Evolutionary conservation across 2,113 vertebrate genomes (phyloP).

Genomic region (Dasyornis broadbenti): DNA sequence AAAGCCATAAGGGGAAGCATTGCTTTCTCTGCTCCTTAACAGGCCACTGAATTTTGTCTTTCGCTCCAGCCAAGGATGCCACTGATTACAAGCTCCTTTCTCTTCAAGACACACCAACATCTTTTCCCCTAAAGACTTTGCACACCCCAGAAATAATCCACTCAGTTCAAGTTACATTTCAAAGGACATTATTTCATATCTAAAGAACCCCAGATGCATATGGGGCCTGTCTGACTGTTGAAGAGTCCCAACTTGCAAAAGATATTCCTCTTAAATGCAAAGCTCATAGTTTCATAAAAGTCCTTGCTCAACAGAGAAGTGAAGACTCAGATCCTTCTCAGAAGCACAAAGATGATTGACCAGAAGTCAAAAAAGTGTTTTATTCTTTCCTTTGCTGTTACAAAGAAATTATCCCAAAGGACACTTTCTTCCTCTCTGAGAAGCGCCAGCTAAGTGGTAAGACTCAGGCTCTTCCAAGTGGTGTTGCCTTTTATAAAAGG

Average conservation of each 20-base stretch:
- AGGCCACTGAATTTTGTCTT: background rate
- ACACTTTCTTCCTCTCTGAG: background rate
- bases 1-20: background rate
- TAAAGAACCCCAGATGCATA: background rate
- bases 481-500: background rate
- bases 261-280: background rate
- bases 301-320: background rate
- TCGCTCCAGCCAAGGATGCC: background rate
- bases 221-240: background rate
- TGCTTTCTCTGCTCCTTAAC: background rate
- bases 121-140: background rate
- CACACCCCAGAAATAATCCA: background rate
- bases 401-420: background rate
- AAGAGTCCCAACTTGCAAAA: background rate
- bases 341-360: background rate
- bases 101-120: background rate
- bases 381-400: background rate
- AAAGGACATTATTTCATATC: background rate
- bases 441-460: background rate
- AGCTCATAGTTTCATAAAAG: background rate
- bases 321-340: background rate
- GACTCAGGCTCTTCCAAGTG: background rate
- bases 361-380: background rate
- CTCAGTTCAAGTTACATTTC: background rate
- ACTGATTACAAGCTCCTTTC: background rate